These are phyloP conservation scores for Papilio dardanus DNA, from an alignment of 1,140 invertebrate species.

Conservation along the genomic window DNA sequence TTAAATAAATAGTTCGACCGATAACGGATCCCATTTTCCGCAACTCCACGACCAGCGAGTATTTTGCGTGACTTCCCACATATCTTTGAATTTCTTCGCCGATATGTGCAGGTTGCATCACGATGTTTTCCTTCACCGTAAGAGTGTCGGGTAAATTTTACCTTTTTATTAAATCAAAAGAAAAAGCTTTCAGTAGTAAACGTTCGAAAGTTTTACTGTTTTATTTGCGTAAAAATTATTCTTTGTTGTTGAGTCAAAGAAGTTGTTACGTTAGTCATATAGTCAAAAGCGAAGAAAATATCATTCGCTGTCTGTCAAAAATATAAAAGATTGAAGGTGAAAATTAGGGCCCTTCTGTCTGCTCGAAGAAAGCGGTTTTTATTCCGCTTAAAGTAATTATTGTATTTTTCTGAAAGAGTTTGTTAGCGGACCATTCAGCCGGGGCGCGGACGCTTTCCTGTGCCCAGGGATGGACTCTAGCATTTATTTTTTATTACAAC, in stretches of 20 bases:
- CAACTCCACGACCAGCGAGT: too few species aligned
- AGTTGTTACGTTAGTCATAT: background rate
- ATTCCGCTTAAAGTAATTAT: conserved; percentile 81
- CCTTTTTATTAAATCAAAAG: too few species aligned
- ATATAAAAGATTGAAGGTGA: conserved; percentile 59
- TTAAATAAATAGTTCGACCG: too few species aligned
- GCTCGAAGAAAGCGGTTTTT: conserved; percentile 74
- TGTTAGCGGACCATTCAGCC: conserved; percentile 78
- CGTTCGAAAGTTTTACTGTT: too few species aligned
- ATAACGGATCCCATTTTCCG: too few species aligned
- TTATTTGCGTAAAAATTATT: too few species aligned
- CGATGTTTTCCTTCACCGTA: too few species aligned
- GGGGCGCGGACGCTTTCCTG: conserved; percentile 66
- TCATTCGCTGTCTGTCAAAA: background rate
- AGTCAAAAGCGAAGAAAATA: background rate
- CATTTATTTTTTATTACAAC: background rate
- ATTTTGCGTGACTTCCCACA: too few species aligned
- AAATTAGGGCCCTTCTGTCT: conserved; percentile 66
- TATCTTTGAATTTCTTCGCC: too few species aligned
- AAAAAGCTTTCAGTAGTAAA: too few species aligned
- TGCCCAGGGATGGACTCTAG: conserved; percentile 51
- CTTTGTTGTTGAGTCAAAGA: conserved; percentile 28
- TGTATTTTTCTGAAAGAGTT: conserved; percentile 81
- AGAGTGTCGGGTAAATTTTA: too few species aligned
- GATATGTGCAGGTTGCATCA: too few species aligned